phyloP scores from a whole-genome alignment of 2,113 vertebrate species.

The Furnarius figulus region DNA sequence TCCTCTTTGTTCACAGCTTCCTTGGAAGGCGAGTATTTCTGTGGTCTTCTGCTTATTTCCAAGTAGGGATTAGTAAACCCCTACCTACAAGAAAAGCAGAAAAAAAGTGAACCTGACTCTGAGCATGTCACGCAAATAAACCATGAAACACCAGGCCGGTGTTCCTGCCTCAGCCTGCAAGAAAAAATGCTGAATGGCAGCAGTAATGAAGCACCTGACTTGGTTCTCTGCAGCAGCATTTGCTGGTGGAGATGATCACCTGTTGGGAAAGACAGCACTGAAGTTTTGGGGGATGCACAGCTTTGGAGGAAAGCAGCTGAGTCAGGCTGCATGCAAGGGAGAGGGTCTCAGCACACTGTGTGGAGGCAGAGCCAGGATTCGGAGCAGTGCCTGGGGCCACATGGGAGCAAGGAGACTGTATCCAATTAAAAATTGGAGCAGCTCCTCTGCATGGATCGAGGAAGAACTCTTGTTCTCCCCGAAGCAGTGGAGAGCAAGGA shows the following conservation, averaged over 20 bases:
- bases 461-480: neutral
- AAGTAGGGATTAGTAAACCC: neutral
- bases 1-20: neutral
- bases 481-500: neutral
- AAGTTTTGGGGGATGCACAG: neutral
- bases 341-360: fast-evolving
- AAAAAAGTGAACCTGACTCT: neutral
- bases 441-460: neutral
- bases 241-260: neutral
- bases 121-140: neutral
- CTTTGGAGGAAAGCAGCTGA: neutral
- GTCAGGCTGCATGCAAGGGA: neutral
- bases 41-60: neutral
- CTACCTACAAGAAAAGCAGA: neutral
- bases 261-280: neutral
- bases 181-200: neutral
- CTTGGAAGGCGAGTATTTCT: neutral
- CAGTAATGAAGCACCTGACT: fast-evolving
- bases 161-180: neutral
- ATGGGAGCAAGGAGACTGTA: neutral
- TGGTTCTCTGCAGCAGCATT: neutral
- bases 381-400: fast-evolving
- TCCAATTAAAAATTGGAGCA: neutral
- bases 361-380: neutral
- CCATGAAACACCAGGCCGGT: fast-evolving